A percentile compares a stretch with the other conserved stretches of the same genome.
phyloP scores from a whole-genome alignment of 2,113 vertebrate genomes.

The Fulica atra region DNA sequence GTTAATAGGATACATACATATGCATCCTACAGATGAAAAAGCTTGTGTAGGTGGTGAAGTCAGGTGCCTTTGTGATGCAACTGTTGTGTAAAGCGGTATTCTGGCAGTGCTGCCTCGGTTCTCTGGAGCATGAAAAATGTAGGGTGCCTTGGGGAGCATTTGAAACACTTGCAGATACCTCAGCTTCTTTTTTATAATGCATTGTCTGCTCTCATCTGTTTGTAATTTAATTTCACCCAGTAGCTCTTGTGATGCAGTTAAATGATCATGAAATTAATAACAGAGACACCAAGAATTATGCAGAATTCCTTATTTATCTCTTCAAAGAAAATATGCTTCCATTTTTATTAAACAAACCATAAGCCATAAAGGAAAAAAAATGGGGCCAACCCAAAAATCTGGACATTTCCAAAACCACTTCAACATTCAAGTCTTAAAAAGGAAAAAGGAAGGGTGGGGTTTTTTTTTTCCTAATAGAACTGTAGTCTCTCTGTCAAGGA shows the following conservation, averaged over 20 bases:
- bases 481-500: background rate
- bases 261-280: constrained; percentile 14
- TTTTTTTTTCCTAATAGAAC: background rate
- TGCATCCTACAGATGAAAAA: background rate
- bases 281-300: background rate
- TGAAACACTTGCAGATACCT: background rate
- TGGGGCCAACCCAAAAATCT: background rate
- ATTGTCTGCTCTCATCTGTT: constrained; percentile 5
- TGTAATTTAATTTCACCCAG: constrained; percentile 25
- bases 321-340: background rate
- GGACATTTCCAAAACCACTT: background rate
- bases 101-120: background rate
- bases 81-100: background rate
- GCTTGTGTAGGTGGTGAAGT: background rate
- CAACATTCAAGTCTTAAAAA: background rate
- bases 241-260: constrained; percentile 23
- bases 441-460: background rate
- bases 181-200: background rate
- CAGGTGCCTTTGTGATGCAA: background rate
- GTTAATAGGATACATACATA: background rate
- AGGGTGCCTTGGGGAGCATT: background rate
- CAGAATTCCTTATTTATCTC: background rate
- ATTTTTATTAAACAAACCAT: background rate
- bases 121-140: background rate
- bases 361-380: background rate